Evolutionary conservation across 2,113 vertebrate species (phyloP).

Genomic region (Corythoichthys intestinalis): DNA sequence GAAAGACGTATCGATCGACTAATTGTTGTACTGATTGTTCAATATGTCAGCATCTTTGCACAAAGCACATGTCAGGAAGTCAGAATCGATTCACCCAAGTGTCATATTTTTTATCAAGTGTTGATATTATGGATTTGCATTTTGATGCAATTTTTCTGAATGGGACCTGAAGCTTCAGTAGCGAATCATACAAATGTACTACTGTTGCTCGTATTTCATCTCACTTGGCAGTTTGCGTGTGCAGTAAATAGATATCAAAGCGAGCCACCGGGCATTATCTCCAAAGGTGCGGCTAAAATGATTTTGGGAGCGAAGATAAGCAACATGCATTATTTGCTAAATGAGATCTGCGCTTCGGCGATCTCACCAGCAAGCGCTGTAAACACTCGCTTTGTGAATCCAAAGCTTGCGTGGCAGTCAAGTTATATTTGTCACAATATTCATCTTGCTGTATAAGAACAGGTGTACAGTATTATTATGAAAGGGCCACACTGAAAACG

Average conservation of each 20-base stretch:
- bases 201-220: no score
- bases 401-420: not conserved
- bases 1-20: constrained; percentile 17
- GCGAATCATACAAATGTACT: no score
- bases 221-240: not conserved
- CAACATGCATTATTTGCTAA: not conserved
- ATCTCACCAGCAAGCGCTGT: not conserved
- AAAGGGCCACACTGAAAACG: not conserved
- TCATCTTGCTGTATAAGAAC: not conserved
- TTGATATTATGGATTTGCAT: no score
- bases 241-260: not conserved
- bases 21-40: constrained; percentile 30
- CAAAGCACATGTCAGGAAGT: not conserved
- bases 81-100: not conserved
- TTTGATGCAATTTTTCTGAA: no score
- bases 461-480: not conserved
- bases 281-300: not conserved
- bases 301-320: not conserved
- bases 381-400: not conserved
- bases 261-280: not conserved
- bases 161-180: no score
- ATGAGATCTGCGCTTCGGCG: not conserved
- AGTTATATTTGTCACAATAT: not conserved
- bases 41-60: constrained; percentile 11
- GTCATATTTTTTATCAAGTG: not conserved